Evolutionary conservation across 1,140 invertebrate genomes (phyloP), one percentile per base, ranked within the genome.

Genomic region (Paraescarpia echinospica): DNA sequence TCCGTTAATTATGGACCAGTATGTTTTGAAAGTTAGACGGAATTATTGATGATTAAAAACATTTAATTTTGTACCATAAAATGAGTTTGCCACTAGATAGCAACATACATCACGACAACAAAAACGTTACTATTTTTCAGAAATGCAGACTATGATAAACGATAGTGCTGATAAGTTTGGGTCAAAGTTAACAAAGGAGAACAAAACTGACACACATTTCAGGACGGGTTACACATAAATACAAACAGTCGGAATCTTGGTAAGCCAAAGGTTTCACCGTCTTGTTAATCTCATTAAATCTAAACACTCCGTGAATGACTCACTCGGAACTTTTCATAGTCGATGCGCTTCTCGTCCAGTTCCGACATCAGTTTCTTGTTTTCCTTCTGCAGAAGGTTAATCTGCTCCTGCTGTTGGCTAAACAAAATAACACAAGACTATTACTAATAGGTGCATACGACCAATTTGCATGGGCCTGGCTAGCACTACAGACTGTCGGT

Each of bases 311-410:
- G 12, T 77, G 22, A 77, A 77, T 77, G 27, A 91, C 91, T 93
- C 90, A 95, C 95, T 94, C 94, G 95, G 91, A 95, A 94, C 59
- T 94, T 95, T 1, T 95, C 95, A 1, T 93, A 94, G n/a, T 96
- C 95, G 0, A 94, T 94, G 90, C 94, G 93, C 41, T 94, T 93
- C 92, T 95, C 95, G 18, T 96, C 95, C 89, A 95, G 8, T 92
- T 96, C 95, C 51, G 94, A 94, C 92, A 94, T 94, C 91, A 95
- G 92, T 92, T 94, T 94, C 91, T 94, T 95, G 94, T 94, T 95
- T 90, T 94, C 94, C 93, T 95, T 96, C 94, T 95, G 94, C 31
- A 95, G 92, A 77, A 95, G 95, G 34, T 94, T 93, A 5, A 95
- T 93, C 93, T 96, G 95, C 34, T 96, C 95, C 90, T 94, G 89